Conservation (phyloP, 2,888 invertebrate species). For the Drosophila mulleri region DNA sequence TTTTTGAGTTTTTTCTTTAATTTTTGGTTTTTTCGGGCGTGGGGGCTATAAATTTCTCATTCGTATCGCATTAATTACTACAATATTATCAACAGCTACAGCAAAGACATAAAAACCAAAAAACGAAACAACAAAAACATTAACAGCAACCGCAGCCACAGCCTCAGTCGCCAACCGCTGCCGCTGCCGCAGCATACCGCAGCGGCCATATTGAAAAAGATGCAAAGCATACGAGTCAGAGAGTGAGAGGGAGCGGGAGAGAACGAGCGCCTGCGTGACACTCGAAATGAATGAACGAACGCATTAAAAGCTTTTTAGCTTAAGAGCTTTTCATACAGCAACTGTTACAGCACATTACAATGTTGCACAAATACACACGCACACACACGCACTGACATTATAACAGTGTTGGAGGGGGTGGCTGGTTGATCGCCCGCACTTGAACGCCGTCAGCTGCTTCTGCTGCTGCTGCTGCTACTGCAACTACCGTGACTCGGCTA, state of each 20-base stretch:
- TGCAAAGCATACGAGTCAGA: slow-evolving; percentile 21
- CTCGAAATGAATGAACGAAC: slow-evolving; percentile 24
- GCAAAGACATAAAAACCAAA: slow-evolving; percentile 53
- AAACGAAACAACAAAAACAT: slow-evolving; percentile 45
- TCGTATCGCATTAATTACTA: slow-evolving; percentile 84
- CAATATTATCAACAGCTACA: slow-evolving; percentile 73
- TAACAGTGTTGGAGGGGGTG: background rate
- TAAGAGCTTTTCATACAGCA: slow-evolving; percentile 40
- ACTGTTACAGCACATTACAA: slow-evolving; percentile 32
- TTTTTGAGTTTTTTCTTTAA: slow-evolving; percentile 15
- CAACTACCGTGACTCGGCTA: slow-evolving; percentile 84
- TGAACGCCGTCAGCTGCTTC: slow-evolving; percentile 37
- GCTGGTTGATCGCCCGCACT: slow-evolving; percentile 1
- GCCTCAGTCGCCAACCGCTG: slow-evolving; percentile 4
- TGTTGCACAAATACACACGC: slow-evolving; percentile 23
- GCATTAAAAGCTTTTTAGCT: slow-evolving; percentile 32
- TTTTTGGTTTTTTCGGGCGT: slow-evolving; percentile 74
- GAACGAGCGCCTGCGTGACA: slow-evolving; percentile 2
- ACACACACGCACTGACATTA: slow-evolving; percentile 5
- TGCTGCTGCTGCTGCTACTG: background rate
- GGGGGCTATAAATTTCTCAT: slow-evolving; percentile 84
- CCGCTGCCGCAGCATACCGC: slow-evolving; percentile 37
- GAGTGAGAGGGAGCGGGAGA: background rate
- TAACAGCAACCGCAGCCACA: slow-evolving; percentile 21
- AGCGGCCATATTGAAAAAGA: slow-evolving; percentile 71